Evolutionary conservation across 2,113 vertebrate species (phyloP).

Genomic region (Colossoma macropomum): DNA sequence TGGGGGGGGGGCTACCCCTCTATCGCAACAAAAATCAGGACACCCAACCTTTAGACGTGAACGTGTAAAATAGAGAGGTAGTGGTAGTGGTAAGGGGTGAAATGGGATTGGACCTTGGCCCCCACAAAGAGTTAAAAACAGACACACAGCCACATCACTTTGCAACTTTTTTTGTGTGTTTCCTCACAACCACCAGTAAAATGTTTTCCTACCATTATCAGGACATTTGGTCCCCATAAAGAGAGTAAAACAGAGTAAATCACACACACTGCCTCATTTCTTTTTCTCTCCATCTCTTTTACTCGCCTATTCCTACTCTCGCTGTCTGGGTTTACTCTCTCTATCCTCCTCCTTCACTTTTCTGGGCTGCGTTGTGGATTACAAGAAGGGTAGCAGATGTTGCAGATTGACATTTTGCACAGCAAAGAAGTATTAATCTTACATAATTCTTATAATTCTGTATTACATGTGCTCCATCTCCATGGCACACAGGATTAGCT

Average conservation of each 20-base stretch:
- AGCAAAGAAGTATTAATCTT: neutral
- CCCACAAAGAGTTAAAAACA: too few relatives aligned
- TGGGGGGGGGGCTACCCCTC: too few relatives aligned
- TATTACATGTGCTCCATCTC: neutral
- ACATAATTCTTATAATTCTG: neutral
- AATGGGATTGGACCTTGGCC: too few relatives aligned
- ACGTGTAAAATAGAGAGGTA: too few relatives aligned
- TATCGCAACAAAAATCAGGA: too few relatives aligned
- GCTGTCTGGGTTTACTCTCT: neutral
- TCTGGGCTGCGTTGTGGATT: neutral
- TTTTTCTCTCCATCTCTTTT: neutral
- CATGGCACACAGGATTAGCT: neutral
- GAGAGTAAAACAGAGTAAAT: neutral
- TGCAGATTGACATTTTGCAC: neutral
- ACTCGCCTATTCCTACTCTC: neutral
- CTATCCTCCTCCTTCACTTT: constrained; percentile 1
- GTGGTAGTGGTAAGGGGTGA: too few relatives aligned
- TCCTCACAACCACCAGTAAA: too few relatives aligned
- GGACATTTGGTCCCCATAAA: neutral
- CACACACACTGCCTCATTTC: constrained; percentile 12
- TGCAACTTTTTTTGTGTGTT: too few relatives aligned
- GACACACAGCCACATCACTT: too few relatives aligned
- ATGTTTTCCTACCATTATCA: too few relatives aligned
- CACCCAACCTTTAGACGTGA: too few relatives aligned
- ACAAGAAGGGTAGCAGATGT: neutral